Evolutionary conservation across 2,113 vertebrate genomes (phyloP), one percentile per base, ranked within the genome.

Genomic region (Argyrosomus japonicus): DNA sequence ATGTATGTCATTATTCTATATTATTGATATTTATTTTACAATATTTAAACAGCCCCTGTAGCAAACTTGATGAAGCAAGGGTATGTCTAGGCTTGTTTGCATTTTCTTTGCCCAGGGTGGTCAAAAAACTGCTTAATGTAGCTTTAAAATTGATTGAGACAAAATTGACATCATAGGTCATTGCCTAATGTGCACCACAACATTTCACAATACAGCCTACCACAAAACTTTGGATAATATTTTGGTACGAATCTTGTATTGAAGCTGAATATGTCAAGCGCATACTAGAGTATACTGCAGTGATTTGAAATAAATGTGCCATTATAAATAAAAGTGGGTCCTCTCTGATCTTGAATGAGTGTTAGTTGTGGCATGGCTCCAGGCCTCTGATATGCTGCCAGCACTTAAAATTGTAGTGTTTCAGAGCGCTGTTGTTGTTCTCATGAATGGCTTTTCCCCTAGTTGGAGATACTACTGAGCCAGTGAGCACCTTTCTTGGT

Each of bases 401-500:
- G 15, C 9, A 40, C 69, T 51, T 61, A 51, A 78, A 13, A 29
- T 29, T 2, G 19, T 23, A 23, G 18, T 21, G 13, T 19, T 62
- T 56, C 6, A 29, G 17, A 62, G 3, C 23, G 56, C 47, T 64
- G 11, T 43, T 65, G 21, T 75, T 82, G 48, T 18, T 23, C 14
- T 15, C 29, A 13, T 19, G 40, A 77, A 14, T 50, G 40, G 10
- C 17, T 48, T 68, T 57, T 21, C 9, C 32, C 18, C n/a, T n/a
- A 40, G 23, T 29, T 84, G 43, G 70, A 79, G 64, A 56, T 63
- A 19, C 36, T 25, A 25, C 64, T 45, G 14, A 65, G 23, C 29
- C 25, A 40, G 5, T 53, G 27, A 40, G 19, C 19, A 23, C 18
- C 21, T n/a, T 73, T 68, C 62, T 47, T 62, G 19, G 9, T 68